A percentile compares a stretch with the other conserved stretches of the same genome.
These are phyloP conservation scores for Ormyrus thymus DNA, from an alignment of 2,888 invertebrate genomes.

Conservation along the genomic window DNA sequence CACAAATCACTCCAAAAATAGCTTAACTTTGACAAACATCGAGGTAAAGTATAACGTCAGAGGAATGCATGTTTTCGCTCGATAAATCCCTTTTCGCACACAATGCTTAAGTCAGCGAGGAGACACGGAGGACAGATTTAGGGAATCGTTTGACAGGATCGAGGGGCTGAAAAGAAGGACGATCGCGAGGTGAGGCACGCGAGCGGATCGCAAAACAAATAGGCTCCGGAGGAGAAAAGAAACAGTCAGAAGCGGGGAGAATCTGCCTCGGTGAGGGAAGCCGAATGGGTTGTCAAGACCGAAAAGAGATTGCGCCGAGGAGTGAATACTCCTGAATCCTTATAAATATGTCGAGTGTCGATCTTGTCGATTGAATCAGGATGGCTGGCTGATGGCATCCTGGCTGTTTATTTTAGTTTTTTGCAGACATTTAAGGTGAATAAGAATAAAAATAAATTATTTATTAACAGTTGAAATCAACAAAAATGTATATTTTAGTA, in stretches of 20 bases:
- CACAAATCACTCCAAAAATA: no score
- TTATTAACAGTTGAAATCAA: no score
- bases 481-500: no score
- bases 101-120: background rate
- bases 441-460: constrained; percentile 28
- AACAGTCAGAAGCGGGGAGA: background rate
- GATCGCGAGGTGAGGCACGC: background rate
- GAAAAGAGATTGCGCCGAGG: constrained; percentile 1
- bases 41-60: no score
- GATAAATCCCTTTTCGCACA: no score
- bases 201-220: constrained; percentile 14
- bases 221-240: background rate
- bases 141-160: constrained; percentile 38
- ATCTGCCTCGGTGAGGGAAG: background rate
- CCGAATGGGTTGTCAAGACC: constrained; percentile 24
- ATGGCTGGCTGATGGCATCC: background rate
- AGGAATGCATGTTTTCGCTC: no score
- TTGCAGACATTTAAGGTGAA: constrained; percentile 8
- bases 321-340: constrained; percentile 1
- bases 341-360: constrained; percentile 29
- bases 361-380: background rate
- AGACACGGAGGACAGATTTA: constrained; percentile 31
- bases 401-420: constrained; percentile 1
- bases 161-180: constrained; percentile 25
- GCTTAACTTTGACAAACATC: no score